Conservation (phyloP, 2,888 invertebrate species). For the Petrolisthes manimaculis region DNA sequence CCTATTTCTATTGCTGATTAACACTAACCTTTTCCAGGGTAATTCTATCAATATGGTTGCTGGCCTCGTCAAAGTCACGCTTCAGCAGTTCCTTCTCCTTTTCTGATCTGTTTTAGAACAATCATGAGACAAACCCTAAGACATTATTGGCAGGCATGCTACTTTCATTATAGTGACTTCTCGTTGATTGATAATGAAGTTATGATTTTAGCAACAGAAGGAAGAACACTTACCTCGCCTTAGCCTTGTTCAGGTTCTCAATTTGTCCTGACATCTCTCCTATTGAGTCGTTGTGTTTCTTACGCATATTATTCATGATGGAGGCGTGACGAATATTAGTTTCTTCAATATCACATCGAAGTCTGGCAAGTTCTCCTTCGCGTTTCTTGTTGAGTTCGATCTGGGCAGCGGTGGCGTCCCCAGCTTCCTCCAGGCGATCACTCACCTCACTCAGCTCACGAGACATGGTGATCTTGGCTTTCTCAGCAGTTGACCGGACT, state of each 20-base stretch:
- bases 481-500: slow-evolving; percentile 83
- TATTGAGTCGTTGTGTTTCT: slow-evolving; percentile 99
- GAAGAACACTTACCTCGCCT: slow-evolving; percentile 89
- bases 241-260: slow-evolving; percentile 99
- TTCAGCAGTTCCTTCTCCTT: slow-evolving; percentile 58
- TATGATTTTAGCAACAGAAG: too few relatives aligned
- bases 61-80: slow-evolving; percentile 52
- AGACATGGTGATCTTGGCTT: slow-evolving; percentile 96
- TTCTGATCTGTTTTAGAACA: slow-evolving; percentile 42
- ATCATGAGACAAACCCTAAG: background rate
- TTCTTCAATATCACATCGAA: slow-evolving; percentile 98
- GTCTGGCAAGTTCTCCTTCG: slow-evolving; percentile 98
- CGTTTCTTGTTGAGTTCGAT: slow-evolving; percentile 99
- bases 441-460: slow-evolving; percentile 97
- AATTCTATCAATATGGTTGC: slow-evolving; percentile 48
- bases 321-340: slow-evolving; percentile 98
- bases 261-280: slow-evolving; percentile 99
- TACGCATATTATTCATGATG: slow-evolving; percentile 94
- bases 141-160: background rate
- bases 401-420: slow-evolving; percentile 98
- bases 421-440: slow-evolving; percentile 97
- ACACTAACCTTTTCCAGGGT: slow-evolving; percentile 50
- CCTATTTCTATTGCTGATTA: too few relatives aligned
- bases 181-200: too few relatives aligned
- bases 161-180: too few relatives aligned